Evolutionary conservation across 2,113 vertebrate species (phyloP).

Genomic region (Pandion haliaetus): DNA sequence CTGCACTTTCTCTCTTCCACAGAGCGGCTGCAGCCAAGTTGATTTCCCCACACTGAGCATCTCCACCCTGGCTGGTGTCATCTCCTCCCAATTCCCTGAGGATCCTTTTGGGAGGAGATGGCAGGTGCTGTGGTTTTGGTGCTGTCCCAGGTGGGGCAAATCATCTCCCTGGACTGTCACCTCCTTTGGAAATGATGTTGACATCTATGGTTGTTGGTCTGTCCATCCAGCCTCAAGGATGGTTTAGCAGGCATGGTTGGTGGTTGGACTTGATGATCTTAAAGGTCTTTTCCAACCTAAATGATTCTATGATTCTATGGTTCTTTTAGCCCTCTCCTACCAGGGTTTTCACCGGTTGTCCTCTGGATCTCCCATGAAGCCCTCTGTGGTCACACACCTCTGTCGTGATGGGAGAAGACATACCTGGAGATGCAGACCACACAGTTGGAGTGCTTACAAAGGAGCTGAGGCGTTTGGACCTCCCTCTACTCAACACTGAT

Average conservation of each 20-base stretch:
- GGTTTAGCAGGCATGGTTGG: no score
- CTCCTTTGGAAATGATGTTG: neutral
- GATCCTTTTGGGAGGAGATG: neutral
- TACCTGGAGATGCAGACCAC: neutral
- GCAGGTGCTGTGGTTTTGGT: neutral
- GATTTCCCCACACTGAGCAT: conserved; percentile 26
- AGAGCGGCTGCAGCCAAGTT: neutral
- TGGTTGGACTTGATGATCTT: no score
- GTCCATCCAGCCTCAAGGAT: neutral
- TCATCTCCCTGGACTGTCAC: neutral
- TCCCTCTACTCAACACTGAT: neutral
- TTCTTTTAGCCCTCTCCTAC: neutral
- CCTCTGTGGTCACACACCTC: neutral
- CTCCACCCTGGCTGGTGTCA: neutral
- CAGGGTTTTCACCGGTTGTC: neutral
- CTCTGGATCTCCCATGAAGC: neutral
- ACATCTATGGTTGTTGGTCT: neutral
- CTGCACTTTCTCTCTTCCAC: neutral
- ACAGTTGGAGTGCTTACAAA: fast-evolving
- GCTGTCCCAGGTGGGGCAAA: neutral
- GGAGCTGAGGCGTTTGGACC: neutral
- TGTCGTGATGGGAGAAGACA: neutral
- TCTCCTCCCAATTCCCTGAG: neutral
- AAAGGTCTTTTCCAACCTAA: no score
- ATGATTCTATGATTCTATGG: no score